Percentiles rank a stretch among this genome's conserved stretches.
Evolutionary conservation across 2,888 invertebrate species (phyloP).

Genomic region (Thysanoteuthis rhombus): DNA sequence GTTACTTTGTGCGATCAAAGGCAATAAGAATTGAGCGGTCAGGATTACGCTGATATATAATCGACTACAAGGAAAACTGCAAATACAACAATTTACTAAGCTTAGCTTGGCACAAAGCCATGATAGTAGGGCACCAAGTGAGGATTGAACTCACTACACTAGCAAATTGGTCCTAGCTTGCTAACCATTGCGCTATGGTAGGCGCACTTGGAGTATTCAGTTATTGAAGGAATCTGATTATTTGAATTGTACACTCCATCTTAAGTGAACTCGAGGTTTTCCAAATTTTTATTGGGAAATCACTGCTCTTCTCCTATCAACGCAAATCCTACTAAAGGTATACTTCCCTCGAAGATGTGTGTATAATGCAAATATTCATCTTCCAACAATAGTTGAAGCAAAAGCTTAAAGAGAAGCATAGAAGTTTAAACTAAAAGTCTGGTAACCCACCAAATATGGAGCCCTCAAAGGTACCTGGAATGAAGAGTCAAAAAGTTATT

Average conservation of each 20-base stretch:
- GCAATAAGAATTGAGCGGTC: no score
- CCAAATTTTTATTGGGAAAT: no score
- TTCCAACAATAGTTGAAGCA: neutral
- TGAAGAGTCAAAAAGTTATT: neutral
- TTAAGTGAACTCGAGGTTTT: neutral
- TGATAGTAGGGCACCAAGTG: neutral
- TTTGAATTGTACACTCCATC: neutral
- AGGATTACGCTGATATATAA: no score
- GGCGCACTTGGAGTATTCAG: neutral
- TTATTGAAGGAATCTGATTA: neutral
- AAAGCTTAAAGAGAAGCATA: neutral
- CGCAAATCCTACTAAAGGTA: no score
- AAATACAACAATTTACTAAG: neutral
- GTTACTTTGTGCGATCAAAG: no score
- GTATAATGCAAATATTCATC: neutral
- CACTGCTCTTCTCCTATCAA: no score
- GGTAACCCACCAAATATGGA: neutral
- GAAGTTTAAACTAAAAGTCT: neutral
- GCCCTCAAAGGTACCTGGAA: neutral
- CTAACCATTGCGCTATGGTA: neutral
- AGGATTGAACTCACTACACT: neutral
- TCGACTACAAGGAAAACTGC: no score
- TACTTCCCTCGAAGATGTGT: neutral
- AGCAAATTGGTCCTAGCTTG: neutral
- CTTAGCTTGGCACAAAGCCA: neutral